phyloP scores from a whole-genome alignment of 2,888 invertebrate genomes.

The Himalopsyche tibetana region DNA sequence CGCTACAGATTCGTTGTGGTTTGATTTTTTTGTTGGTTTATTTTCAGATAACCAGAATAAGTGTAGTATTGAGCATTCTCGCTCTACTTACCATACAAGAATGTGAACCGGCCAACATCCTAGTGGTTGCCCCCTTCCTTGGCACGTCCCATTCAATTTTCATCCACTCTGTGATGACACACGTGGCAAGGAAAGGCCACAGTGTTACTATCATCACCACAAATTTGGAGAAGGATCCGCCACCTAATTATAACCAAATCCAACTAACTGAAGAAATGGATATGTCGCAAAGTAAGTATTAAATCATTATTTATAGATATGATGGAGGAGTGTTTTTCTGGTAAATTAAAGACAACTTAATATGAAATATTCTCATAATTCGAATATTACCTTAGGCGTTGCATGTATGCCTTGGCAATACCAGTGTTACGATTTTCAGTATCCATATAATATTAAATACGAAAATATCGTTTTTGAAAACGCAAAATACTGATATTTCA shows the following conservation, averaged over 20 bases:
- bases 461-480: no score
- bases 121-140: conserved; percentile 74
- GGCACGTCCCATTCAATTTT: conserved; percentile 75
- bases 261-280: conserved; percentile 57
- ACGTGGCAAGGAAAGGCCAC: conserved; percentile 75
- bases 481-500: no score
- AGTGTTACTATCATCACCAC: conserved; percentile 76
- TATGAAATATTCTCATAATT: no score
- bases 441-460: no score
- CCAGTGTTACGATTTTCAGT: no score
- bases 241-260: conserved; percentile 72
- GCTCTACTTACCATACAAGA: not conserved
- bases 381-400: no score
- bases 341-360: not conserved
- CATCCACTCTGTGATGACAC: conserved; percentile 73
- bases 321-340: not conserved
- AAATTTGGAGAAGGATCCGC: conserved; percentile 69
- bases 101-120: conserved; percentile 70
- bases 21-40: no score
- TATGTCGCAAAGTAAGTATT: not conserved
- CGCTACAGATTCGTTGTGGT: no score
- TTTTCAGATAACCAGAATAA: conserved; percentile 4
- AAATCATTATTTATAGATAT: not conserved
- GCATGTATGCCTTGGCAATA: no score
- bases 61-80: not conserved